phyloP scores from a whole-genome alignment of 1,140 invertebrate genomes.

The Neodiprion lecontei region DNA sequence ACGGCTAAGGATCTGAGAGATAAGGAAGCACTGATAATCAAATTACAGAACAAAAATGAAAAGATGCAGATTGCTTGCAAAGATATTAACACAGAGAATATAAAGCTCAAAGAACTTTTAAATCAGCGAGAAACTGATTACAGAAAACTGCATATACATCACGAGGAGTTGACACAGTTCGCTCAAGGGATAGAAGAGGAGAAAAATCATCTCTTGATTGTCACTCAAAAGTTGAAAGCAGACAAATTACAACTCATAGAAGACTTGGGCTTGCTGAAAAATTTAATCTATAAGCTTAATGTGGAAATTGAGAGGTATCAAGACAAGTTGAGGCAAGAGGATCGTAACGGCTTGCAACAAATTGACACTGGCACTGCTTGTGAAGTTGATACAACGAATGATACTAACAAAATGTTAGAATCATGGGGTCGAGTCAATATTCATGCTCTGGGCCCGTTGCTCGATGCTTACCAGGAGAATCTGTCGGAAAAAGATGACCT shows the following conservation, averaged over 20 bases:
- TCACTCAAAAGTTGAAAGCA: conserved; percentile 48
- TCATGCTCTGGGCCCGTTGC: conserved; percentile 67
- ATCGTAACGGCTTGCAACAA: conserved; percentile 31
- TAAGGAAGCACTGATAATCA: conserved; percentile 39
- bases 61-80: conserved; percentile 46
- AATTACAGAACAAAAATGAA: conserved; percentile 42
- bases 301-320: conserved; percentile 73
- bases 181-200: conserved; percentile 42
- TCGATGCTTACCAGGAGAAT: conserved; percentile 73
- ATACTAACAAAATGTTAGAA: conserved; percentile 36
- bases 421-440: conserved; percentile 65
- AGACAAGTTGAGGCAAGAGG: conserved; percentile 63
- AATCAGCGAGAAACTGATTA: conserved; percentile 43
- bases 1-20: conserved; percentile 33
- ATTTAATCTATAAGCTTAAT: conserved; percentile 71
- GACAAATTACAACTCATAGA: conserved; percentile 64
- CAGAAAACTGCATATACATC: conserved; percentile 36
- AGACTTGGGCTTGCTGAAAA: conserved; percentile 72
- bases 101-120: conserved; percentile 35
- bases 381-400: conserved; percentile 29
- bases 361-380: conserved; percentile 24
- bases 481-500: conserved; percentile 71
- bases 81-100: conserved; percentile 32
- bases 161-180: conserved; percentile 37
- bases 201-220: conserved; percentile 33